phyloP scores from a whole-genome alignment of 2,888 invertebrate species.

The Cantharis flavilabris region DNA sequence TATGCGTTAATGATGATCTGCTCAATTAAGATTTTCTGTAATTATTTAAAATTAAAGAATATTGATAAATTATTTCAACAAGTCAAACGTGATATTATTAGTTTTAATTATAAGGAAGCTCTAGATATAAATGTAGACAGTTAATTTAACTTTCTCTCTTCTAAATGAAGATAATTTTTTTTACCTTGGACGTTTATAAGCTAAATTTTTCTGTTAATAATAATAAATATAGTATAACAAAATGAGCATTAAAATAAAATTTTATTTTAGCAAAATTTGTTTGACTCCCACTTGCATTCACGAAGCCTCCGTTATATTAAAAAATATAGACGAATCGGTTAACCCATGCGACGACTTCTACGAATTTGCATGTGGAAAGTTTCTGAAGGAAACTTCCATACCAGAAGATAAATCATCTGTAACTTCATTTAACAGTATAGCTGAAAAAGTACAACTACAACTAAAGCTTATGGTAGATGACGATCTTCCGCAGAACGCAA shows the following conservation, averaged over 20 bases:
- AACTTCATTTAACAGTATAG: constrained; percentile 75
- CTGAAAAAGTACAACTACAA: constrained; percentile 75
- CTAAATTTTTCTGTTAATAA: no score
- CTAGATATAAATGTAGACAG: no score
- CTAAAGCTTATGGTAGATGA: constrained; percentile 71
- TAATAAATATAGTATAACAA: no score
- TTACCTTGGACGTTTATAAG: no score
- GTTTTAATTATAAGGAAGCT: no score
- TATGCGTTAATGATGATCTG: no score
- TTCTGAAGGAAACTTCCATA: constrained; percentile 71
- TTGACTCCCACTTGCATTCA: constrained; percentile 78
- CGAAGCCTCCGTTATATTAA: constrained; percentile 73
- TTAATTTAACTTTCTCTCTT: no score
- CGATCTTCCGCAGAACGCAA: constrained; percentile 63
- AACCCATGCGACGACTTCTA: constrained; percentile 85
- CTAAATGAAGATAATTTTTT: no score
- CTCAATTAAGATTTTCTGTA: no score
- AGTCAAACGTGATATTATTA: no score
- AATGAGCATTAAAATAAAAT: not conserved
- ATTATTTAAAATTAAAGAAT: no score
- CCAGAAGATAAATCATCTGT: constrained; percentile 82
- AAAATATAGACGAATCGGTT: constrained; percentile 65
- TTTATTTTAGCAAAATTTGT: constrained; percentile 55
- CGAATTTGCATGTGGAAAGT: constrained; percentile 75
- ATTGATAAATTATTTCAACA: no score